Conservation (phyloP, 2,797 vertebrate species). For the Anisognathus igniventris region DNA sequence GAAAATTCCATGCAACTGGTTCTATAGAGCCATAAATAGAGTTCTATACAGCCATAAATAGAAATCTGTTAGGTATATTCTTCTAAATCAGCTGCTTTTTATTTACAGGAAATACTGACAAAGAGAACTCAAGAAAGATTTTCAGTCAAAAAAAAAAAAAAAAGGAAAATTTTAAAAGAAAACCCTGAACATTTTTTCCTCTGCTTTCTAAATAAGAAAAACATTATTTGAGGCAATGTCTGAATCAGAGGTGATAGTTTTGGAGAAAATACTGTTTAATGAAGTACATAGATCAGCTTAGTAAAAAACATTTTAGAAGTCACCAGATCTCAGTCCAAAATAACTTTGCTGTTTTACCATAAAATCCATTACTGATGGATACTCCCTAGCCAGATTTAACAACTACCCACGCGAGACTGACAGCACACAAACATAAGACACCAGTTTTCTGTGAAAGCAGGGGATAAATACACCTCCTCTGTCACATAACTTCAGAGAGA, state of each 20-base stretch:
- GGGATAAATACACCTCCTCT: background rate
- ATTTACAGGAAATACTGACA: background rate
- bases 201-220: background rate
- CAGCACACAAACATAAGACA: background rate
- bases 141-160: background rate
- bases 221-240: background rate
- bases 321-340: background rate
- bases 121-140: background rate
- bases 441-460: background rate
- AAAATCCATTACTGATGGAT: background rate
- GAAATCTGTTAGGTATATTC: background rate
- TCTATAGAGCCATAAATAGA: background rate
- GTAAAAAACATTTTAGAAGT: background rate
- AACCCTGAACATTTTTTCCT: background rate
- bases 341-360: background rate
- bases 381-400: background rate
- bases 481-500: background rate
- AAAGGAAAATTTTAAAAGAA: background rate
- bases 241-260: background rate
- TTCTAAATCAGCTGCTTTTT: background rate
- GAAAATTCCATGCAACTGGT: background rate
- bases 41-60: background rate
- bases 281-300: background rate
- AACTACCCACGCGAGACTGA: rapidly evolving
- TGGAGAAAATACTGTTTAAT: background rate